These are phyloP conservation scores for Anolis apletophallus DNA, from an alignment of 2,797 vertebrate genomes.

Conservation along the genomic window DNA sequence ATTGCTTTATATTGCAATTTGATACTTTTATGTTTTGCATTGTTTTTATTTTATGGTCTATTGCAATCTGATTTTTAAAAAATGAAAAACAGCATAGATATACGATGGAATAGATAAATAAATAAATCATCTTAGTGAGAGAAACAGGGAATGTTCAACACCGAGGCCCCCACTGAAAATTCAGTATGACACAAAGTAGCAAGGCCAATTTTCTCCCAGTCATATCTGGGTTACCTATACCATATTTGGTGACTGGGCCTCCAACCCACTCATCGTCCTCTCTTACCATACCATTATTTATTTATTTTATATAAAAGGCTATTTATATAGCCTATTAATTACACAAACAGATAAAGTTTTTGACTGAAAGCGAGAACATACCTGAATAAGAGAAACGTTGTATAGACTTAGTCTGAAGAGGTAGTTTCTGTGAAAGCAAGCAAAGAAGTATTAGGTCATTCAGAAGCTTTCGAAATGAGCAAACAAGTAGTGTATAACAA, in stretches of 20 bases:
- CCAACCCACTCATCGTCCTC: background rate
- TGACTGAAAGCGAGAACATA: constrained; percentile 73
- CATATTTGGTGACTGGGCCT: background rate
- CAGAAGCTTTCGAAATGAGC: constrained; percentile 34
- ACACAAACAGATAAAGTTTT: constrained; percentile 35
- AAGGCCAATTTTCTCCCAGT: background rate
- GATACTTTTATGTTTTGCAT: too few relatives aligned
- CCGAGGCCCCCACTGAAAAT: background rate
- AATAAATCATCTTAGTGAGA: constrained; percentile 3
- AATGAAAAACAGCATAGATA: too few relatives aligned
- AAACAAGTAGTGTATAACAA: background rate
- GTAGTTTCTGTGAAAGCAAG: constrained; percentile 88
- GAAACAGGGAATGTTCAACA: background rate
- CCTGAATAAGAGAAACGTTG: constrained; percentile 95
- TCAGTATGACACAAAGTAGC: background rate
- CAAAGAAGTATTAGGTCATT: constrained; percentile 52
- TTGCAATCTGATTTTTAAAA: too few relatives aligned
- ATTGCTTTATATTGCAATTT: too few relatives aligned
- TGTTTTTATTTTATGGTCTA: too few relatives aligned
- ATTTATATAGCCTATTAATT: constrained; percentile 1
- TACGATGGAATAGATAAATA: too few relatives aligned
- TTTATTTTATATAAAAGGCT: background rate
- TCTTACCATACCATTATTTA: constrained; percentile 17
- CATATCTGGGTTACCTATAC: background rate
- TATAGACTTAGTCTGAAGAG: constrained; percentile 96